phyloP scores from a whole-genome alignment of 2,888 invertebrate genomes.

The Augochlorella aurata region DNA sequence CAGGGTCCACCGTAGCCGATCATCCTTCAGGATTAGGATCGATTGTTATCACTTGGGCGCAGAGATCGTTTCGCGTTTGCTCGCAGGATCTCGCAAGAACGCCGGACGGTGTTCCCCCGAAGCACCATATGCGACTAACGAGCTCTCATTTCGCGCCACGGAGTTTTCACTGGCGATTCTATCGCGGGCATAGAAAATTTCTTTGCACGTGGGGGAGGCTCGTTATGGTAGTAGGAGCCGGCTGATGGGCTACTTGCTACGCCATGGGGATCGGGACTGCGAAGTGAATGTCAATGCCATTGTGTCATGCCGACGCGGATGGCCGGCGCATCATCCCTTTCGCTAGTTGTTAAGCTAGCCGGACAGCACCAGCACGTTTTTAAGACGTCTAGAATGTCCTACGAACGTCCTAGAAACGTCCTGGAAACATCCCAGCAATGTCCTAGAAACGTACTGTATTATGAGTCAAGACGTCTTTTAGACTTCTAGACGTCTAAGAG shows the following conservation, averaged over 20 bases:
- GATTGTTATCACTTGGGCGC: neutral
- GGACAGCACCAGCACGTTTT: no score
- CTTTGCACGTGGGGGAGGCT: constrained; percentile 75
- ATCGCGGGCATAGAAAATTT: constrained; percentile 74
- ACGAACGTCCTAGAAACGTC: no score
- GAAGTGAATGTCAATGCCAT: constrained; percentile 51
- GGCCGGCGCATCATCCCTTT: constrained; percentile 37
- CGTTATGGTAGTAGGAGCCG: constrained; percentile 74
- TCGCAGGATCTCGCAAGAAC: neutral
- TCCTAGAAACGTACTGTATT: no score
- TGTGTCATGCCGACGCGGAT: constrained; percentile 31
- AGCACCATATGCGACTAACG: constrained; percentile 67
- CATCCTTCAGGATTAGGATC: neutral
- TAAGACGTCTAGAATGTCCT: no score
- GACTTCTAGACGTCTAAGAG: no score
- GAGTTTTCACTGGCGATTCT: constrained; percentile 76
- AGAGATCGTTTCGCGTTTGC: neutral
- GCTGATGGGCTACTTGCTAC: constrained; percentile 79
- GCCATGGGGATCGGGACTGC: constrained; percentile 52
- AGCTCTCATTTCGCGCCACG: constrained; percentile 59
- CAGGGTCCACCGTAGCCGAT: neutral
- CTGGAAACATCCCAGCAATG: no score
- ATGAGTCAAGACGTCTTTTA: no score
- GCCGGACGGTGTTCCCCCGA: constrained; percentile 60
- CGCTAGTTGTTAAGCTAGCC: no score